Evolutionary conservation across 1,140 invertebrate species (phyloP), one percentile per base, ranked within the genome.

Genomic region (Formica selysi): DNA sequence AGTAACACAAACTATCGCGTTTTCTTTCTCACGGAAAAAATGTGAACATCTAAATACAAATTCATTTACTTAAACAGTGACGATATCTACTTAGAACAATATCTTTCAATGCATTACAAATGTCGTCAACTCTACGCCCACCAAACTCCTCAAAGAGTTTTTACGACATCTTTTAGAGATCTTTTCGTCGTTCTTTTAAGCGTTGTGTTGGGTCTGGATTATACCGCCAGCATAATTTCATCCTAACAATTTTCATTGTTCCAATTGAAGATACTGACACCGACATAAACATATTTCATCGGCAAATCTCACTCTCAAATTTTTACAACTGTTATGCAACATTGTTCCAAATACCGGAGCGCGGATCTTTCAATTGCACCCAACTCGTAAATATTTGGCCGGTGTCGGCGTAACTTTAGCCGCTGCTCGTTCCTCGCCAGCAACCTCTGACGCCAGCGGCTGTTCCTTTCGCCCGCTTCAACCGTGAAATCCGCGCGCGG

Each of bases 401-500:
- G 79, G 54, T 61, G 79, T 73, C 78, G 65, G 26, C 59, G 59
- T 65, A 78, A 78, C 44, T 76, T 71, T 64, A 76, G 80, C 22
- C n/a, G 22, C 26, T 26, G 62, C 32, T 80, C 64, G 74, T 65
- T 79, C 22, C 54, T 54, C 44, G 38, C 51, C 73, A 41, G 67
- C 70, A 87, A n/a, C 57, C 29, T 76, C 70, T 36, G 41, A 51
- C 54, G 79, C 73, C 76, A 13, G 54, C 65, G 70, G 29, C 86
- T 41, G 80, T 78, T 89, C 61, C 54, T 81, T 78, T 86, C 76
- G 76, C 64, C 68, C 68, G 22, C 32, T 59, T 57, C 74, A 80
- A 68, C 61, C 73, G 87, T 87, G 74, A 90, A 90, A 90, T 65
- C 67, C 70, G 64, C 80, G 64, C 68, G 67, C 59, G 70, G 70